Evolutionary conservation across 1,140 invertebrate genomes (phyloP).

Genomic region (Drosophila arawakana): DNA sequence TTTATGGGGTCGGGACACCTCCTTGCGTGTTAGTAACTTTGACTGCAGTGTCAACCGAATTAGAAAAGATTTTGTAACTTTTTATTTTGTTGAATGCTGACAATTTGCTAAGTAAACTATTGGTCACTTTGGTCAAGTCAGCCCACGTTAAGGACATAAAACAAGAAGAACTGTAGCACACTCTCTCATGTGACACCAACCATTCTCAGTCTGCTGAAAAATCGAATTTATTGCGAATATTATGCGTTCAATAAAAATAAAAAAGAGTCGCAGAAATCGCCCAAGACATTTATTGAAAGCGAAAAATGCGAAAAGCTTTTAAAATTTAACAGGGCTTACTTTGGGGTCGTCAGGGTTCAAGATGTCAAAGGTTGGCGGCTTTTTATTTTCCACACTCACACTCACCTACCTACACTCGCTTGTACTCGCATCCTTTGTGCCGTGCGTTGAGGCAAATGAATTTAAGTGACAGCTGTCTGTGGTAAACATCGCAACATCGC

Average conservation of each 20-base stretch:
- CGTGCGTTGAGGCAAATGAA: conserved; percentile 49
- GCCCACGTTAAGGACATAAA: not conserved
- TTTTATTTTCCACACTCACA: not conserved
- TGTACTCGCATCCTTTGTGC: conserved; percentile 16
- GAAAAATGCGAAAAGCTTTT: conserved; percentile 63
- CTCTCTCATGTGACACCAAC: not conserved
- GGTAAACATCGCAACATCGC: conserved; percentile 17
- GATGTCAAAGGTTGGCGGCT: conserved; percentile 3
- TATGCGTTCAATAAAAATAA: conserved; percentile 34
- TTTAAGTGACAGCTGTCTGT: conserved; percentile 77
- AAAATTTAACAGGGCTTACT: conserved; percentile 33
- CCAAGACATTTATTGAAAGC: conserved; percentile 59
- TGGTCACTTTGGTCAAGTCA: conserved; percentile 15
- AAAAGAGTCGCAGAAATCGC: conserved; percentile 5
- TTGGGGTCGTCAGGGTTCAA: not conserved
- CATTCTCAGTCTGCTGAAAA: conserved; percentile 10
- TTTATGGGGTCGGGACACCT: too few species aligned
- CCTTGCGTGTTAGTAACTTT: too few species aligned
- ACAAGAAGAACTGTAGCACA: not conserved
- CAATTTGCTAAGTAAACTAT: conserved; percentile 19
- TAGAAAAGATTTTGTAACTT: conserved; percentile 3
- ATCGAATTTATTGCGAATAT: conserved; percentile 45
- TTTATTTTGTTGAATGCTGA: conserved; percentile 12
- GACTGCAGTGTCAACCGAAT: conserved; percentile 13
- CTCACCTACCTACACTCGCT: not conserved